Percentiles rank a stretch among this genome's conserved stretches.
Evolutionary conservation across 2,113 vertebrate genomes (phyloP).

Genomic region (Etia nguti): DNA sequence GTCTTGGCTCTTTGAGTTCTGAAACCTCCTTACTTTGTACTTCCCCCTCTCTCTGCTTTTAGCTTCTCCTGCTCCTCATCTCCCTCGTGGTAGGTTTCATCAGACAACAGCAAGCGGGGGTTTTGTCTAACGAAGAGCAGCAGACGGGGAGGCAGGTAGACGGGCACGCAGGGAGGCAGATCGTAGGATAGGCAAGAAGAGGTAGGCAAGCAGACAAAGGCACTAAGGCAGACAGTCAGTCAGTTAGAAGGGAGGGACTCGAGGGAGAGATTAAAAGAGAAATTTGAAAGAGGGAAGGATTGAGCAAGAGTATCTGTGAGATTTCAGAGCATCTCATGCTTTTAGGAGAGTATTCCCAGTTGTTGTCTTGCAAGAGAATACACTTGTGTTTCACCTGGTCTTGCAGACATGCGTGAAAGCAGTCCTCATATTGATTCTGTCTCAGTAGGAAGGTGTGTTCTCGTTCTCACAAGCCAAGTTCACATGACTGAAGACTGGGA

Average conservation of each 20-base stretch:
- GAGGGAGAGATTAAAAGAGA: slow-evolving; percentile 49
- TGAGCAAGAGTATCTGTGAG: background rate
- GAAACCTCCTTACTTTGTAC: slow-evolving; percentile 29
- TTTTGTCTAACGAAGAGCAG: slow-evolving; percentile 33
- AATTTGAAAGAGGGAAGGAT: slow-evolving; percentile 40
- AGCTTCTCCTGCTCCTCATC: background rate
- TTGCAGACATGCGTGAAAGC: slow-evolving; percentile 21
- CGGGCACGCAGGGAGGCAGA: slow-evolving; percentile 16
- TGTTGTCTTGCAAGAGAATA: slow-evolving; percentile 29
- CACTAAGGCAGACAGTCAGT: slow-evolving; percentile 41
- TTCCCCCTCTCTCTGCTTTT: slow-evolving; percentile 1
- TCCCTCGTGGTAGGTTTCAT: slow-evolving; percentile 46
- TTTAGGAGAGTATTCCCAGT: slow-evolving; percentile 30
- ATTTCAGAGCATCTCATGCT: slow-evolving; percentile 12
- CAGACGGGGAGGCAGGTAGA: slow-evolving; percentile 33
- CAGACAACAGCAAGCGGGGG: slow-evolving; percentile 26
- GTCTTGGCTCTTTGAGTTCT: slow-evolving; percentile 35
- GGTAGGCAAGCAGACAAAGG: slow-evolving; percentile 49
- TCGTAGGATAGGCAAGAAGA: background rate
- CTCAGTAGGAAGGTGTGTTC: background rate
- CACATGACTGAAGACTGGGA: background rate
- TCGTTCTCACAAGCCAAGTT: background rate
- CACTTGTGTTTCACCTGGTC: slow-evolving; percentile 22
- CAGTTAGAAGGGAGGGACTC: slow-evolving; percentile 40
- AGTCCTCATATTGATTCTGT: slow-evolving; percentile 10